These are phyloP conservation scores for Parascotia fuliginaria DNA, from an alignment of 2,888 invertebrate genomes.

Conservation along the genomic window DNA sequence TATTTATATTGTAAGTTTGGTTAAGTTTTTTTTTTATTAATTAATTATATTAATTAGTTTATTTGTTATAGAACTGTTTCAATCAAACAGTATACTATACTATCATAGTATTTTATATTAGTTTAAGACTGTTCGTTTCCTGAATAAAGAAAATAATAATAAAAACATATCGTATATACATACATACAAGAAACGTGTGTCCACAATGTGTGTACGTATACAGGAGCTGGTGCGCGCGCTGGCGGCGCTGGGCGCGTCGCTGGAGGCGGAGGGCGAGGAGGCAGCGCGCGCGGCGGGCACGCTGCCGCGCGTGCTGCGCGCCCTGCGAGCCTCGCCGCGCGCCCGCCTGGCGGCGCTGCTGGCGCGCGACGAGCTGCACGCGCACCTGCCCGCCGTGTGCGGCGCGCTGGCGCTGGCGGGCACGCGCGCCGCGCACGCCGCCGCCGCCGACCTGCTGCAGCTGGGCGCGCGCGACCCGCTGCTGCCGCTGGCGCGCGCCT, in stretches of 20 bases:
- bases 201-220: too few species aligned
- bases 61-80: too few species aligned
- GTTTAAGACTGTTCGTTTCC: too few species aligned
- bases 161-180: too few species aligned
- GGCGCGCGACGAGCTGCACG: conserved; percentile 15
- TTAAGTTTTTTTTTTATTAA: too few species aligned
- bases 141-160: too few species aligned
- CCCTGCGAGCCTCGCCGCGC: conserved; percentile 33
- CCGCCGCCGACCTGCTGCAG: conserved; percentile 53
- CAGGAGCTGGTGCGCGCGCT: conserved; percentile 3
- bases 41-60: too few species aligned
- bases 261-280: conserved; percentile 23
- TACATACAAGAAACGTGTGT: too few species aligned
- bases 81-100: too few species aligned
- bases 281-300: conserved; percentile 28
- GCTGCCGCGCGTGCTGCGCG: conserved; percentile 44
- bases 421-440: conserved; percentile 47
- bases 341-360: conserved; percentile 12
- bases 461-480: conserved; percentile 45
- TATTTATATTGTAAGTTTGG: too few species aligned
- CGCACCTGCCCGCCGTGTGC: conserved; percentile 34
- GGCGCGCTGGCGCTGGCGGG: conserved; percentile 59
- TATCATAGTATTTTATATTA: too few species aligned
- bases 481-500: conserved; percentile 32
- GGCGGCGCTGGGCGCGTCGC: conserved; percentile 11